Evolutionary conservation across 2,113 vertebrate genomes (phyloP), one percentile per base, ranked within the genome.

Genomic region (Corvus hawaiiensis): DNA sequence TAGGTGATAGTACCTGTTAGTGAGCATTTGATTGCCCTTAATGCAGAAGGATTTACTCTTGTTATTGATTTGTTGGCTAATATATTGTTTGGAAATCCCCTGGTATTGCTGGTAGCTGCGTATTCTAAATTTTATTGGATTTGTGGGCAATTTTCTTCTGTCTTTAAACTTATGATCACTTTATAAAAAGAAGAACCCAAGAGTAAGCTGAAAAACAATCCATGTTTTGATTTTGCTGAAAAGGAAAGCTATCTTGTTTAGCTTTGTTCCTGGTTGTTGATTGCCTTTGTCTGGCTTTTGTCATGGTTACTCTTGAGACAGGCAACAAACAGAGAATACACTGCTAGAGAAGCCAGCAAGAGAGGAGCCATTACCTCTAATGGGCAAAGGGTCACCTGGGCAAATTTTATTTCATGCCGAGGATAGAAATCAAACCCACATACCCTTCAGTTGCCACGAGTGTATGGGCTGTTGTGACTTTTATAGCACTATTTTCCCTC

Each of bases 31-130:
- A 99, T 98, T 98, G 98, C 94, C 97, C 93, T 97, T 95, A 95
- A 32, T 95, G 96, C 97, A 95, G 97, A 94, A 97, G 98, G 98
- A 98, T 98, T 99, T 99, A 98, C 98, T 98, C 96, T 91, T 95
- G 96, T 96, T 98, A 99, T 99, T 98, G 98, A 99, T 99, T 98
- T 98, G 96, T 97, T 98, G 96, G 98, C 97, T 98, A 98, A 98
- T 98, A 98, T 98, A 98, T 98, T 98, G 98, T 92, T 89, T 96
- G 93, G 97, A 98, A 98, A 98, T 99, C 98, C 98, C 98, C 89
- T 87, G 98, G 97, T 97, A 94, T 97, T 97, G 93, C 93, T 84
- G 59, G 95, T 72, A 95, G 93, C 87, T 95, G 82, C 51, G 55
- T 95, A 96, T 98, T 98, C 95, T 94, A 98, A 98, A 98, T 98